Percentiles rank a stretch among this genome's conserved stretches.
phyloP scores from a whole-genome alignment of 2,888 invertebrate species.

The Autographa gamma region DNA sequence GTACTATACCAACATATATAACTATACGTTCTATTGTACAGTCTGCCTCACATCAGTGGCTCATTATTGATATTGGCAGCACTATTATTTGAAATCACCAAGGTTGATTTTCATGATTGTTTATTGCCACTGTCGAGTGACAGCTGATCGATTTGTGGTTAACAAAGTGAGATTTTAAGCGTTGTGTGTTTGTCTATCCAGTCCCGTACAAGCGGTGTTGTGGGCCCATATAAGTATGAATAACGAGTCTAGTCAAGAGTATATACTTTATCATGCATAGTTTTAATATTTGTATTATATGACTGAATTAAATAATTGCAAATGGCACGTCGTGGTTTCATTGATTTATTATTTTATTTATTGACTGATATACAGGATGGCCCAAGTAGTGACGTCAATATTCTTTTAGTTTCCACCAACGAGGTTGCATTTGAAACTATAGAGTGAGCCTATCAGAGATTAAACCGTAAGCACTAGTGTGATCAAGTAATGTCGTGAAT shows the following conservation, averaged over 20 bases:
- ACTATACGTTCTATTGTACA: no score
- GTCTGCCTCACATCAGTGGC: no score
- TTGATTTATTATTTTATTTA: not conserved
- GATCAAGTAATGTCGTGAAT: no score
- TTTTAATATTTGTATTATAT: conserved; percentile 68
- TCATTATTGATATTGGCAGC: no score
- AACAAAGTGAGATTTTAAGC: not conserved
- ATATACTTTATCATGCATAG: conserved; percentile 39
- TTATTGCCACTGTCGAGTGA: fast-evolving
- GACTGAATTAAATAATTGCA: conserved; percentile 77
- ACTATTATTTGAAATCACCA: no score
- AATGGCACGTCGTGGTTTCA: conserved; percentile 43
- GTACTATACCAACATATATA: no score
- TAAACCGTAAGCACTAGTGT: no score
- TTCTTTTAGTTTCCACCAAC: no score
- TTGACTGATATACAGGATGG: no score
- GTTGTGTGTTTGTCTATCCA: not conserved
- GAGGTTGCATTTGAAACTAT: no score
- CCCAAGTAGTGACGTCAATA: no score
- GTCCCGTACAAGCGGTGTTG: conserved; percentile 11
- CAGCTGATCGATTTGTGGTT: not conserved
- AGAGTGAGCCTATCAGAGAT: no score
- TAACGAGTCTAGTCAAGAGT: conserved; percentile 47
- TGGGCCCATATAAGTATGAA: conserved; percentile 20
- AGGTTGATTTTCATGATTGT: not conserved